Conservation (phyloP, 2,888 invertebrate genomes). For the Linnaemya vulpina region DNA sequence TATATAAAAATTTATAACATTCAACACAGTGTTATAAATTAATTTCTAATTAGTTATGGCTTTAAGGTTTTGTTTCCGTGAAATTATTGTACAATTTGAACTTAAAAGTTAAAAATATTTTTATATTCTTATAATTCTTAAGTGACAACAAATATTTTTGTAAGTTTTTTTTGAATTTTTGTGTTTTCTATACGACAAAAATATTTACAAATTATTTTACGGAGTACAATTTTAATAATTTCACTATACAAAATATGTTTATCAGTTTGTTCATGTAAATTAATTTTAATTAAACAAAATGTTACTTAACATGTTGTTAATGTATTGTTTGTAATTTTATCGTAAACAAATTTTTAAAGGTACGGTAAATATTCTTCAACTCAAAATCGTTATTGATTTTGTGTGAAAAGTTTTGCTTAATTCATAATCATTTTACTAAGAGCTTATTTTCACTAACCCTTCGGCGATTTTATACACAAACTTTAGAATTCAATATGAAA, state of each 20-base stretch:
- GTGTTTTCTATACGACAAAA: constrained; percentile 28
- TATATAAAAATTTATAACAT: constrained; percentile 71
- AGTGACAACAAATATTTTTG: constrained; percentile 71
- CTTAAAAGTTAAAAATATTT: constrained; percentile 73
- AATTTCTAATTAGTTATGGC: constrained; percentile 47
- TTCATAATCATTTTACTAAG: constrained; percentile 44
- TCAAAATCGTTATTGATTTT: constrained; percentile 64
- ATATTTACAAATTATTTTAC: constrained; percentile 72
- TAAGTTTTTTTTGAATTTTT: not conserved
- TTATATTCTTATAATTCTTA: constrained; percentile 46
- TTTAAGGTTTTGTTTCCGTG: constrained; percentile 48
- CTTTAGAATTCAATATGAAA: not conserved
- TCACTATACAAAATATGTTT: constrained; percentile 71
- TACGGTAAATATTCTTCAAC: constrained; percentile 69
- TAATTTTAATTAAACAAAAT: constrained; percentile 60
- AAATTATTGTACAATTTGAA: constrained; percentile 81
- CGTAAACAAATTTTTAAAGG: constrained; percentile 70
- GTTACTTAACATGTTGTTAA: constrained; percentile 48
- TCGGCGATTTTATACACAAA: constrained; percentile 17
- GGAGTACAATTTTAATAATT: constrained; percentile 69
- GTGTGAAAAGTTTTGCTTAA: constrained; percentile 21
- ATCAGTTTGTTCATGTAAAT: constrained; percentile 47
- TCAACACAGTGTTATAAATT: constrained; percentile 64
- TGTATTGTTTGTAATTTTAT: constrained; percentile 12
- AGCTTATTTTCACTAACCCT: not conserved